These are phyloP conservation scores for Streptopelia turtur DNA, from an alignment of 2,797 vertebrate genomes.

Conservation along the genomic window DNA sequence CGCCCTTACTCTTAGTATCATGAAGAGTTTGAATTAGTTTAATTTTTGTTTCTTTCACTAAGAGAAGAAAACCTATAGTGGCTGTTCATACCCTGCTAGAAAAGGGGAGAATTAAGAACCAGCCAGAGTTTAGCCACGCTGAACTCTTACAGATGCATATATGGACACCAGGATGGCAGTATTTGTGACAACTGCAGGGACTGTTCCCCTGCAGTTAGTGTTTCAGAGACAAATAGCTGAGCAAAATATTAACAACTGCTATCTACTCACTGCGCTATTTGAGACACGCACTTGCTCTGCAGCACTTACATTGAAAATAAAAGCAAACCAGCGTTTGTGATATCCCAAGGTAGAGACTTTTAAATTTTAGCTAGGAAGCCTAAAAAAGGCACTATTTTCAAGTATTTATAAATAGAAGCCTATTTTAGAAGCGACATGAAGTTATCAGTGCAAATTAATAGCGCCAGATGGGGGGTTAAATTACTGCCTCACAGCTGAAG, in stretches of 20 bases:
- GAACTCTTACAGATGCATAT: neutral
- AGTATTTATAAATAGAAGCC: slow-evolving; percentile 27
- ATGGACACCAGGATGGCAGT: neutral
- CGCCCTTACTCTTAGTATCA: neutral
- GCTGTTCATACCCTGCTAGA: neutral
- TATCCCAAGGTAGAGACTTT: neutral
- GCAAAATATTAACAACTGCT: neutral
- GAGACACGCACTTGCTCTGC: neutral
- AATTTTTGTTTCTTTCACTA: neutral
- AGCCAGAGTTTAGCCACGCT: neutral
- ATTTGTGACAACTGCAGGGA: neutral
- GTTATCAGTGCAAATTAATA: slow-evolving; percentile 50
- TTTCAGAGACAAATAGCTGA: slow-evolving; percentile 9
- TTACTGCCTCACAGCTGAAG: slow-evolving; percentile 51
- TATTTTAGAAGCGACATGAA: slow-evolving; percentile 21
- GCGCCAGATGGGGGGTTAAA: neutral
- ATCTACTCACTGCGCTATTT: neutral
- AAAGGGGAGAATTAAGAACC: neutral
- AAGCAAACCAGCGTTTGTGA: neutral
- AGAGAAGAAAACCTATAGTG: neutral
- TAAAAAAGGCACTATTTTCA: neutral
- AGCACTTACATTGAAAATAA: neutral
- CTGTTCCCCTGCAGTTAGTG: neutral
- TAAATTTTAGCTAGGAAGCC: neutral
- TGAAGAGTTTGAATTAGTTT: neutral